phyloP scores from a whole-genome alignment of 2,113 vertebrate species.

The Oncorhynchus nerka region DNA sequence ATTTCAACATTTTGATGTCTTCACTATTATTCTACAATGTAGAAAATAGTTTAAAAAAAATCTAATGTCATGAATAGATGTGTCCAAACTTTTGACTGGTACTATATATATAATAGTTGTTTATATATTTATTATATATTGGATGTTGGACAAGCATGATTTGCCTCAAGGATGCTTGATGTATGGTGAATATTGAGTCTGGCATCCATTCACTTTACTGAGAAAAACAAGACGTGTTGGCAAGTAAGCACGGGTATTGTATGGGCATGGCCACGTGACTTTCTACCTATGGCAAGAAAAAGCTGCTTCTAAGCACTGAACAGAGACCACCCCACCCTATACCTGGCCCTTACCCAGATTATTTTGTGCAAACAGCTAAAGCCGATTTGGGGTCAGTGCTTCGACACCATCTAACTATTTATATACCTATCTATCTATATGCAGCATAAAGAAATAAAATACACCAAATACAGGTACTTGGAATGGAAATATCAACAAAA shows the following conservation, averaged over 20 bases:
- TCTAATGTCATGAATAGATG: too few species aligned
- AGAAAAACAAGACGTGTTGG: conserved; percentile 60
- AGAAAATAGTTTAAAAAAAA: too few species aligned
- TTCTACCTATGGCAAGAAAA: conserved; percentile 53
- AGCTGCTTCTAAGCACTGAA: conserved; percentile 58
- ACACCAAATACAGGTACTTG: conserved; percentile 47
- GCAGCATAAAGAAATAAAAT: conserved; percentile 44
- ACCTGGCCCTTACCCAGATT: conserved; percentile 22
- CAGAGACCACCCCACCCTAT: conserved; percentile 51
- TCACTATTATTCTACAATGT: too few species aligned
- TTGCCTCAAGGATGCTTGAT: conserved; percentile 61
- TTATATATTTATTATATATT: conserved; percentile 55
- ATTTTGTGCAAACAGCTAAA: conserved; percentile 36
- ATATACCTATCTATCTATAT: conserved; percentile 27
- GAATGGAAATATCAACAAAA: conserved; percentile 51
- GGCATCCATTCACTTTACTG: conserved; percentile 74
- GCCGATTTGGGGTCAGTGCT: conserved; percentile 50
- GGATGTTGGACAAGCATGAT: conserved; percentile 57
- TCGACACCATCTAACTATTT: conserved; percentile 49
- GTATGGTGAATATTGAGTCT: conserved; percentile 38
- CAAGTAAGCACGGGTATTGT: conserved; percentile 28
- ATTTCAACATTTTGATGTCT: too few species aligned
- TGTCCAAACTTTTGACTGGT: conserved; percentile 18
- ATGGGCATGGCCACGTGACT: conserved; percentile 52
- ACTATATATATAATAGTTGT: conserved; percentile 18